These are phyloP conservation scores for Drosophila algonquin DNA, from an alignment of 2,888 invertebrate species.

Conservation along the genomic window DNA sequence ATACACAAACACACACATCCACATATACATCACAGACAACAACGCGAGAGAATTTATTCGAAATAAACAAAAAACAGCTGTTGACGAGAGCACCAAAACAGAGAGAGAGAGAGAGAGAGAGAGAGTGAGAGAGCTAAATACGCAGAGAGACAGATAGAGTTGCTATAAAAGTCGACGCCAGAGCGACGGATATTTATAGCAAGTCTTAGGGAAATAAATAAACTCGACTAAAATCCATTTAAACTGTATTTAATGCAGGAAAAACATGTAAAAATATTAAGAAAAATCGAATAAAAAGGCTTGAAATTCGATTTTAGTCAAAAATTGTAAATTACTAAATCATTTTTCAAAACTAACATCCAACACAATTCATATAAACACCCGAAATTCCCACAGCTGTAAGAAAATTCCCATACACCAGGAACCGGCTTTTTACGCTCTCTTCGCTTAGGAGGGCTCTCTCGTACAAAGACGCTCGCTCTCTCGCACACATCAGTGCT, in stretches of 20 bases:
- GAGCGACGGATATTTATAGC: conserved; percentile 52
- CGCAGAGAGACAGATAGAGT: conserved; percentile 9
- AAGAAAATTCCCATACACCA: conserved; percentile 30
- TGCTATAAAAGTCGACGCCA: conserved; percentile 52
- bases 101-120: not conserved
- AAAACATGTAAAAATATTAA: not conserved
- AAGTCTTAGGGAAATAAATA: conserved; percentile 9
- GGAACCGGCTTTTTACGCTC: conserved; percentile 15
- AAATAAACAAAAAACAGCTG: conserved; percentile 79
- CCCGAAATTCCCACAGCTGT: not conserved
- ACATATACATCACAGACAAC: not conserved
- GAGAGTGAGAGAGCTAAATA: too few species aligned
- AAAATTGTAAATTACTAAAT: too few species aligned
- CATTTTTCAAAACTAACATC: too few species aligned
- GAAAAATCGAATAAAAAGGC: not conserved
- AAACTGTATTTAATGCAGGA: not conserved
- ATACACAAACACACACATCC: not conserved
- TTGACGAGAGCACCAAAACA: conserved; percentile 40
- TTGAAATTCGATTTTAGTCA: not conserved
- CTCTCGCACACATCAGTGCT: not conserved
- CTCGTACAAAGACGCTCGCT: not conserved
- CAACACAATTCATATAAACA: too few species aligned
- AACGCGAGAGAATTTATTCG: conserved; percentile 67
- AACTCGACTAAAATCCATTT: not conserved
- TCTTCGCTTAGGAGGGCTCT: not conserved